These are phyloP conservation scores for Laupala kohalensis DNA, from an alignment of 1,140 invertebrate species.

Conservation along the genomic window DNA sequence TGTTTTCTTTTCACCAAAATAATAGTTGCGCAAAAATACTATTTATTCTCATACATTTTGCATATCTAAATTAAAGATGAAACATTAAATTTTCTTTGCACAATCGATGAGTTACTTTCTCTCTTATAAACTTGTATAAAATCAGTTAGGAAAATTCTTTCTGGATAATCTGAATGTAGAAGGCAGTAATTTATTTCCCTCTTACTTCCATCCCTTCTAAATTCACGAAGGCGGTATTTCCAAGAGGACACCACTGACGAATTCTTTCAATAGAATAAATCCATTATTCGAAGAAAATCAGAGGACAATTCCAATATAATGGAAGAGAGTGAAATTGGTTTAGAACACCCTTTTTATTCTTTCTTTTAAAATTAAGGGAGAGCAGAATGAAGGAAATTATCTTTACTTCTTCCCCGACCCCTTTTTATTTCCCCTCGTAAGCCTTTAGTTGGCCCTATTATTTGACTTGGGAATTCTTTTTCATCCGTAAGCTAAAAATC, in stretches of 20 bases:
- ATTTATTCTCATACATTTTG: background rate
- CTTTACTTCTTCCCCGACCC: background rate
- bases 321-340: conserved; percentile 7
- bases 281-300: conserved; percentile 10
- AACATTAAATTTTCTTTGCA: background rate
- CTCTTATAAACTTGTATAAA: background rate
- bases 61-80: background rate
- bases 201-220: background rate
- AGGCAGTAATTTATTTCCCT: background rate
- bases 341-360: conserved; percentile 1
- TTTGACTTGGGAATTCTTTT: conserved; percentile 5
- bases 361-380: conserved; percentile 10
- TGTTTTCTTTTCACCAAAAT: too few relatives aligned
- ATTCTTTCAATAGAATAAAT: conserved; percentile 5
- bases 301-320: conserved; percentile 7
- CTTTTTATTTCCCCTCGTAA: background rate
- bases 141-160: background rate
- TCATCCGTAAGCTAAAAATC: background rate
- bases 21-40: too few relatives aligned
- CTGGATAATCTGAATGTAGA: background rate
- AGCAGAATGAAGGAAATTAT: conserved; percentile 13
- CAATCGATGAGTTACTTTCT: background rate
- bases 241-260: background rate
- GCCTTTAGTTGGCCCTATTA: conserved; percentile 8
- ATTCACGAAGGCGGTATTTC: background rate